Evolutionary conservation across 2,797 vertebrate species (phyloP).

Genomic region (Pseudochirops corinnae): DNA sequence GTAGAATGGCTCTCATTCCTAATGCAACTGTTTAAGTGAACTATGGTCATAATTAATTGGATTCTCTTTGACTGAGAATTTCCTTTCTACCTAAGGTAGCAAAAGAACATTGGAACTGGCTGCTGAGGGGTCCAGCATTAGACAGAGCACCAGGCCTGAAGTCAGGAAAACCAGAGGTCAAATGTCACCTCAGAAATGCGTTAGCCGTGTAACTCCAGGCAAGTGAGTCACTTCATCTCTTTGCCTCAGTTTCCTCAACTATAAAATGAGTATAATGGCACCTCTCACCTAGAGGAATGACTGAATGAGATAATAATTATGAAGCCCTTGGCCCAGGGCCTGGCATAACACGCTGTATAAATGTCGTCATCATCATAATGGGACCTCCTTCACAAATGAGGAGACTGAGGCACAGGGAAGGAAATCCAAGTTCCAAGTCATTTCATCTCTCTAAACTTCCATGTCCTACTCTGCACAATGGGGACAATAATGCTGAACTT

Average conservation of each 20-base stretch:
- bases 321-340: background rate
- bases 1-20: background rate
- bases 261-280: background rate
- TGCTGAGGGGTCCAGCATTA: background rate
- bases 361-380: background rate
- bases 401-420: background rate
- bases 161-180: background rate
- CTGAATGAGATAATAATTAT: background rate
- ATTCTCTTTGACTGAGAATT: background rate
- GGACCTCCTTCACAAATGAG: background rate
- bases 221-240: background rate
- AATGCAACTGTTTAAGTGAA: background rate
- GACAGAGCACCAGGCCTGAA: background rate
- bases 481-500: background rate
- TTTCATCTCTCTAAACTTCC: background rate
- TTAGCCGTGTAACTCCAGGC: background rate
- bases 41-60: background rate
- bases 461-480: background rate
- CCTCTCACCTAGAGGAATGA: background rate
- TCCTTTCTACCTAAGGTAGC: background rate
- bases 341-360: background rate
- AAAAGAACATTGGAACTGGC: background rate
- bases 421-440: background rate
- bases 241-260: background rate
- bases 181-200: background rate